A percentile compares a stretch with the other conserved stretches of the same genome.
phyloP scores from a whole-genome alignment of 2,888 invertebrate species.

The Melanostoma mellinum region DNA sequence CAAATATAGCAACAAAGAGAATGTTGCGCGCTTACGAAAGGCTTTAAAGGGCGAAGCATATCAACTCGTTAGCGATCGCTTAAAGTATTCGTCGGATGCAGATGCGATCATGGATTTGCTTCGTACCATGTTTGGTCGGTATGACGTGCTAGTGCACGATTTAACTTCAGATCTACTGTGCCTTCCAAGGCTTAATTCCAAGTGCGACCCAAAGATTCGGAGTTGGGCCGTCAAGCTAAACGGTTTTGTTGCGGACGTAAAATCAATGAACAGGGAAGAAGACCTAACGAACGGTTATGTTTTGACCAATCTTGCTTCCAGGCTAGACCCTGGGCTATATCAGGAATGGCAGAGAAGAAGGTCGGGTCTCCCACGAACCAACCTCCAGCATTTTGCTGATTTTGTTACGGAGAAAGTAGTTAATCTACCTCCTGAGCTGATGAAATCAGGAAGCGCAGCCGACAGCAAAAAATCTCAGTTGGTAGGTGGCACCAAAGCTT shows the following conservation, averaged over 20 bases:
- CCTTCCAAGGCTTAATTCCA: slow-evolving; percentile 1
- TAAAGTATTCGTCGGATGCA: slow-evolving; percentile 14
- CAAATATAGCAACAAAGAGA: slow-evolving; percentile 12
- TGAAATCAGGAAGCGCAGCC: background rate
- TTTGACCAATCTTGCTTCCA: background rate
- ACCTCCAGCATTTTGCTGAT: no score
- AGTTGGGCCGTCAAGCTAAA: slow-evolving; percentile 7
- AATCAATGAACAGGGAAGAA: slow-evolving; percentile 10
- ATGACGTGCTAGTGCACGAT: slow-evolving; percentile 23
- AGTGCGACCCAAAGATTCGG: slow-evolving; percentile 7
- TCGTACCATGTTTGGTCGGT: no score
- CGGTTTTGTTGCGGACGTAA: background rate
- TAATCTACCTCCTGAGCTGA: no score
- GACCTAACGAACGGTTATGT: slow-evolving; percentile 3
- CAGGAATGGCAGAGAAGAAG: no score
- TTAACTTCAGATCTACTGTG: slow-evolving; percentile 1
- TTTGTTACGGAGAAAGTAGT: no score
- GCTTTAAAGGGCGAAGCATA: slow-evolving; percentile 16
- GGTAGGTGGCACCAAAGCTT: background rate
- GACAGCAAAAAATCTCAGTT: background rate
- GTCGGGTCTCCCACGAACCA: no score
- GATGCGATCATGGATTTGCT: background rate
- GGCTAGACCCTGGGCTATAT: background rate
- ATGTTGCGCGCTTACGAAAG: slow-evolving; percentile 14
- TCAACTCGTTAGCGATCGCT: slow-evolving; percentile 6